Percentiles rank a stretch among this genome's conserved stretches.
These are phyloP conservation scores for Geotrupes spiniger DNA, from an alignment of 2,888 invertebrate genomes.

Conservation along the genomic window DNA sequence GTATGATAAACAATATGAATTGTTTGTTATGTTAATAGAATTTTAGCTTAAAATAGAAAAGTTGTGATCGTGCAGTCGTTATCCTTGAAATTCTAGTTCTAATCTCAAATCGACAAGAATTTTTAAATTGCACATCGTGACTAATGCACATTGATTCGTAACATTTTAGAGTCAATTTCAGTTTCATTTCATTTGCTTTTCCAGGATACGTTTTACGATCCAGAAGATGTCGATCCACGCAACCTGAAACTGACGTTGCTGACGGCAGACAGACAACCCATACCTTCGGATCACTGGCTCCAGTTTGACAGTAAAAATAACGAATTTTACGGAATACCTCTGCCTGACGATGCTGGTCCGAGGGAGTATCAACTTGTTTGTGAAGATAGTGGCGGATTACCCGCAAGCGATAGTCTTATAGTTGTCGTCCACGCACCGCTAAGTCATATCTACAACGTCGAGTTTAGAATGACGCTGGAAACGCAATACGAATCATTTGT, in stretches of 20 bases:
- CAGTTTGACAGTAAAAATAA: slow-evolving; percentile 86
- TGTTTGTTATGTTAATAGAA: no score
- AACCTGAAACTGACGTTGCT: slow-evolving; percentile 70
- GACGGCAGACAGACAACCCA: slow-evolving; percentile 66
- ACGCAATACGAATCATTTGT: slow-evolving; percentile 66
- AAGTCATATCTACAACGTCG: slow-evolving; percentile 66
- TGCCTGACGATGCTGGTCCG: slow-evolving; percentile 70
- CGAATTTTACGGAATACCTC: slow-evolving; percentile 85
- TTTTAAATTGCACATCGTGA: no score
- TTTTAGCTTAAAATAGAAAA: no score
- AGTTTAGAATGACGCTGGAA: slow-evolving; percentile 78
- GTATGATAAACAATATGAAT: no score
- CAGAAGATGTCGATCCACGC: slow-evolving; percentile 75
- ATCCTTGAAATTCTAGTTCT: no score
- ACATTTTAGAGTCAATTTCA: no score
- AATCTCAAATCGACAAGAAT: no score
- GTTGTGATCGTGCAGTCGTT: no score
- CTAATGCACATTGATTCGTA: no score
- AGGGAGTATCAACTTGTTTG: slow-evolving; percentile 77
- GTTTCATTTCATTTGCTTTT: neutral
- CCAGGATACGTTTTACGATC: slow-evolving; percentile 86
- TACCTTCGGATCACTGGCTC: slow-evolving; percentile 75
- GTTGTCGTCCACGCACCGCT: slow-evolving; percentile 70
- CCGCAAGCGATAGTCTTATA: slow-evolving; percentile 75
- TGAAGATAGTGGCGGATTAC: slow-evolving; percentile 69